Evolutionary conservation across 1,140 invertebrate genomes (phyloP).

Genomic region (Danaus melanippus): DNA sequence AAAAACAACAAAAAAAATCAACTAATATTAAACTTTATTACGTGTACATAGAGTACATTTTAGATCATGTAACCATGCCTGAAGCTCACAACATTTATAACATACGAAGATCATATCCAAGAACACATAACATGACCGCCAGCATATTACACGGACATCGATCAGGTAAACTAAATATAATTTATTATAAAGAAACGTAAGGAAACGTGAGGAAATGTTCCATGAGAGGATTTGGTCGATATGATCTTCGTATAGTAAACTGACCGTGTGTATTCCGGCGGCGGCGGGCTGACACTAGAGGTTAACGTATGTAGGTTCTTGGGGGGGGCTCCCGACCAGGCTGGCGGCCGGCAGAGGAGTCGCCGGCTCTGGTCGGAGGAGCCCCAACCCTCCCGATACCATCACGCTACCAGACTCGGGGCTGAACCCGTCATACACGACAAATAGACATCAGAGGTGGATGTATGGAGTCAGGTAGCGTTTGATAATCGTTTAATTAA

Average conservation of each 20-base stretch:
- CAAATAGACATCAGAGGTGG: too few relatives aligned
- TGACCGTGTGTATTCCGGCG: slow-evolving; percentile 68
- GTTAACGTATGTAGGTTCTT: slow-evolving; percentile 94
- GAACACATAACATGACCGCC: too few relatives aligned
- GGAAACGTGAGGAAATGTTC: too few relatives aligned
- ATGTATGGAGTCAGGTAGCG: slow-evolving; percentile 51
- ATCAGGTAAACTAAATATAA: too few relatives aligned
- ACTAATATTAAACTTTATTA: too few relatives aligned
- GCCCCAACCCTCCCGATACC: slow-evolving; percentile 75
- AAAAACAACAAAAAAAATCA: too few relatives aligned
- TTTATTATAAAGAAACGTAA: too few relatives aligned
- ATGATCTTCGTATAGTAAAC: slow-evolving; percentile 22
- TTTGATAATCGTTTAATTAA: slow-evolving; percentile 29
- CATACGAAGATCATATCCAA: slow-evolving; percentile 13
- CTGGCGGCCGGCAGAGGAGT: slow-evolving; percentile 67
- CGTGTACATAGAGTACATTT: too few relatives aligned
- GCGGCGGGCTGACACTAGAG: slow-evolving; percentile 85
- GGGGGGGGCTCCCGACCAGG: slow-evolving; percentile 82
- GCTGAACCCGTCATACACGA: slow-evolving; percentile 37
- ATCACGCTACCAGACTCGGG: slow-evolving; percentile 76
- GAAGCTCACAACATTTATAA: slow-evolving; percentile 11
- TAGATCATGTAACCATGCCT: slow-evolving; percentile 7
- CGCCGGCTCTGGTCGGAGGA: slow-evolving; percentile 66
- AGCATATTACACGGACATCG: too few relatives aligned
- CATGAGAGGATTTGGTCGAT: slow-evolving; percentile 1